Evolutionary conservation across 2,888 invertebrate species (phyloP), one percentile per base, ranked within the genome.

Genomic region (Lypha dubia): DNA sequence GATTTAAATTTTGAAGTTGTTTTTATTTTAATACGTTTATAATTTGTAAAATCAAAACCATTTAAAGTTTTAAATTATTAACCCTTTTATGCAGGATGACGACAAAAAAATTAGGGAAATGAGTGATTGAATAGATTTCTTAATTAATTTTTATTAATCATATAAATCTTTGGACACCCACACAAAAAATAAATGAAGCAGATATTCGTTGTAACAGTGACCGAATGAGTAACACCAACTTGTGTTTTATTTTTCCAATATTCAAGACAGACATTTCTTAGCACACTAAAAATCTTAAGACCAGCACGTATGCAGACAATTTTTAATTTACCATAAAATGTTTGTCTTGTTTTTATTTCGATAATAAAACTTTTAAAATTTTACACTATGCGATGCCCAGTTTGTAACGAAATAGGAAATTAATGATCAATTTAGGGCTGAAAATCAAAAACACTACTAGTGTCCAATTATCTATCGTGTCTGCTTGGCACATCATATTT

Each of bases 121-220:
- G 9, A 11, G 17, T 38, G 24, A 58, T 17, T 28, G 22, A 44
- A 41, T 53, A 32, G 44, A 46, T 38, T 70, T 56, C 46, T 28
- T 71, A 58, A 76, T 63, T 51, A 17, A 53, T 71, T 65, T 38
- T 53, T 68, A 58, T n/a, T 41, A 56, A 56, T 24, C 24, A 15
- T 22, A 63, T 53, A 32, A 41, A 53, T 62, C 20, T 74, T n/a
- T 63, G 24, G n/a, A 68, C 24, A 56, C 75, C 53, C 74, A 60
- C 32, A 24, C 3, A 41, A 62, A 56, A 60, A 60, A 17, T n/a
- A 58, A 49, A 22, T 35, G 24, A 67, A 28, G 22, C 17, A 35
- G 60, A 9, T 17, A 20, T 20, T 13, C 9, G 38, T 35, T 11
- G 32, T 60, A 24, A 17, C n/a, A 32, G 28, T 32, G 51, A 22